Conservation (phyloP, 2,797 vertebrate genomes). For the Intellagama lesueurii region DNA sequence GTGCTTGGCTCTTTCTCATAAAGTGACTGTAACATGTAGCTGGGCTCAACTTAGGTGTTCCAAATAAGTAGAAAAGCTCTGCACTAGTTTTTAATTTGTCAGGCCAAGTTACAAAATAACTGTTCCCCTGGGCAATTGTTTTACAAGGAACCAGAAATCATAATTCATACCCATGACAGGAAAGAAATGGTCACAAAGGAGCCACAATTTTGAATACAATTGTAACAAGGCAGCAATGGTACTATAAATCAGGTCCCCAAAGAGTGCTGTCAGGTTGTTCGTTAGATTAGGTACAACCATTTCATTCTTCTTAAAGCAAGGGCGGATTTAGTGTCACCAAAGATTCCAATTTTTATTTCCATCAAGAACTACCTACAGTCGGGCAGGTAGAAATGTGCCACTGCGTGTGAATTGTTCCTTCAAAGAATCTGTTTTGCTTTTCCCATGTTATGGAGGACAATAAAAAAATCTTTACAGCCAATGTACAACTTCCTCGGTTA, state of each 20-base stretch:
- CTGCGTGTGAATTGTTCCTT: background rate
- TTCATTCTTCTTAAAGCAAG: conserved; percentile 12
- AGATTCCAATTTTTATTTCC: conserved; percentile 6
- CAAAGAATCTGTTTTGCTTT: background rate
- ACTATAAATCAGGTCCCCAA: conserved; percentile 24
- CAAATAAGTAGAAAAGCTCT: background rate
- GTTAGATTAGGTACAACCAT: conserved; percentile 7
- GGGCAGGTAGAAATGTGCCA: background rate
- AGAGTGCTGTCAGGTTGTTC: conserved; percentile 16
- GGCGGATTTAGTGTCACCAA: conserved; percentile 15
- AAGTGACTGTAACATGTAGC: background rate
- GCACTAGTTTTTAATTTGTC: conserved; percentile 25
- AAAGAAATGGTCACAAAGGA: conserved; percentile 34
- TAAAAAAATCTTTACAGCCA: background rate
- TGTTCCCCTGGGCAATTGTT: conserved; percentile 1
- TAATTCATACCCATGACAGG: conserved; percentile 31
- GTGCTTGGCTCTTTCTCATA: background rate
- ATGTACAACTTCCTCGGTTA: background rate
- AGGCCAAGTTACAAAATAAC: background rate
- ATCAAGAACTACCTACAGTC: background rate
- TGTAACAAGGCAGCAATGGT: conserved; percentile 20
- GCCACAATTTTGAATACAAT: conserved; percentile 34
- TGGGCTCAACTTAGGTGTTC: background rate
- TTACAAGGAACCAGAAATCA: conserved; percentile 20
- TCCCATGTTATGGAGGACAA: background rate